Evolutionary conservation across 2,113 vertebrate genomes (phyloP), one percentile per base, ranked within the genome.

Genomic region (Tragulus kanchil): DNA sequence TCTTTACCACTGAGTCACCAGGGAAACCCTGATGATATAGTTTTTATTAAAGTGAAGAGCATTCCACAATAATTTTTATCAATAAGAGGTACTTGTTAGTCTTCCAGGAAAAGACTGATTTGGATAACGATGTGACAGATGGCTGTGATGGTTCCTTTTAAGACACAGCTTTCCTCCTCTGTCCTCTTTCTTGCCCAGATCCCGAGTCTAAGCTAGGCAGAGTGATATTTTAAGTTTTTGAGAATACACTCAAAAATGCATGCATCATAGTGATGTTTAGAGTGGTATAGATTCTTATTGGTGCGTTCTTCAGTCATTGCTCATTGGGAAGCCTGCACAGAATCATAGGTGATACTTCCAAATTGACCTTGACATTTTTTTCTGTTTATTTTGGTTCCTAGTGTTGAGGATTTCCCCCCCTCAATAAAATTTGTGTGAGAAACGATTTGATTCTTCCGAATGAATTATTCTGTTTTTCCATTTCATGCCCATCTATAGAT

Each of bases 371-470:
- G 83, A 88, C 11, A 11, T 54, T 78, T 65, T 77, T 92, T 95
- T 84, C 87, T 65, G 45, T 83, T n/a, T 88, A 42, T 81, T 91
- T 87, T 85, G 31, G 42, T 86, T 91, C 45, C 12, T 86, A 52
- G 21, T 62, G 13, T 81, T 84, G 67, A 75, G 7, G 6, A 3
- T 25, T 52, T 25, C n/a, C 0, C 50, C 28, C 17, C 23, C 26
- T 87, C 36, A 73, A 10, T 82, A 73, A 87, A 56, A 82, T 87
- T 36, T 64, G 61, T 12, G 25, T 3, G 13, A 59, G 50, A 89
- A 69, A 62, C 9, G 50, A 8, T 84, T 89, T 85, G 50, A 85
- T 78, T 69, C 31, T 61, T 89, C 17, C 50, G 64, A 83, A 59
- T 31, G 69, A 25, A 65, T 25, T 67, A 6, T 84, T 95, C 50